Base-by-base conservation (phyloP, 1,140 invertebrate genomes). In the Caenorhabditis latens region DNA sequence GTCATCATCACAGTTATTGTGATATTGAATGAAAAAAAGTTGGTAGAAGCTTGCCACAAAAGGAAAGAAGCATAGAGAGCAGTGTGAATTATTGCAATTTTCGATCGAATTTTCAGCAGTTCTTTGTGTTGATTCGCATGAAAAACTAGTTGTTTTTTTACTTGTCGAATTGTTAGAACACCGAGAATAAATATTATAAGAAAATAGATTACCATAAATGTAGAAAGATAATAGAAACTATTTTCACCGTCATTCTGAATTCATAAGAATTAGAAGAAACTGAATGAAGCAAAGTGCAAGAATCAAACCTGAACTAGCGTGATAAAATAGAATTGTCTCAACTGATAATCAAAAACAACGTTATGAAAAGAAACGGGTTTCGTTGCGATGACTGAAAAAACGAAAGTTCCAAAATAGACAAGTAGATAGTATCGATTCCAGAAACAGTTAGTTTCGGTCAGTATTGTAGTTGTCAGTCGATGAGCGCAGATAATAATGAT, bases 81-180 rank as follows among this genome's bases (percentile, higher is more conserved):
- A 32, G 61, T 63, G 32, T 63, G 61, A 32, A 24, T 21, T 32
- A 63, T 63, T 63, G 61, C 61, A 13, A 63, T 63, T 63, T 63
- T 63, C 3, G 61, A 32, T 63, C 61, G 21, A 14, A 63, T 21
- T 9, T 21, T 19, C 8, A 63, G 61, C 6, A 63, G 61, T 13
- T 63, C 21, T 63, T 63, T 63, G n/a, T 63, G 61, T 63, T 63
- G 61, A 32, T 24, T 9, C 24, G 24, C 21, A 11, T 32, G 24
- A 32, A 19, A 32, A 32, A 9, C 32, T 24, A 63, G 40, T 32
- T 21, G 58, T 63, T 63, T 63, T 11, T 63, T 63, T 1, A 63
- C 61, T 24, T 63, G 21, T 8, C 24, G 24, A 24, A 63, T 32
- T 32, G 61, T 63, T 7, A 63, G 14, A 32, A 63, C 8, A 1